Percentiles rank a stretch among this genome's conserved stretches.
phyloP scores from a whole-genome alignment of 1,140 invertebrate species.

The Copidosoma floridanum region DNA sequence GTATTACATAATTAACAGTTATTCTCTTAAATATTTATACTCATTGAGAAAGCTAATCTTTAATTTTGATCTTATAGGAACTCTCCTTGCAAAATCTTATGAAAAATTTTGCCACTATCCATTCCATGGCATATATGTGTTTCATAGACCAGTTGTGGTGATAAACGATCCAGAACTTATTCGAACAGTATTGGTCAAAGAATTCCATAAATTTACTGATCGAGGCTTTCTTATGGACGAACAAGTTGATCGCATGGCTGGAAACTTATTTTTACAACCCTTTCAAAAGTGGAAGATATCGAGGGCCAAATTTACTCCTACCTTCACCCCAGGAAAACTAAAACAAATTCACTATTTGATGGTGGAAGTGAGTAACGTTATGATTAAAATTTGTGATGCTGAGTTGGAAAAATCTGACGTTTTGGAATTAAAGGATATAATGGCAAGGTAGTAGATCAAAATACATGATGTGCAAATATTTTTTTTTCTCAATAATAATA shows the following conservation, averaged over 20 bases:
- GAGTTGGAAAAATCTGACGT: neutral
- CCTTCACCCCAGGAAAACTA: neutral
- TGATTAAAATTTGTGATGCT: neutral
- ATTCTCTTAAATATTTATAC: too few relatives aligned
- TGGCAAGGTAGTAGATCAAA: neutral
- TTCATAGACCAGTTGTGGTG: too few relatives aligned
- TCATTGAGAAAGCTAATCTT: too few relatives aligned
- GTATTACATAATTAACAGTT: too few relatives aligned
- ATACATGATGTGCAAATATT: neutral
- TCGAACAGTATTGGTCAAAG: neutral
- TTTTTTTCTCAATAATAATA: neutral
- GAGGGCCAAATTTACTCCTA: neutral
- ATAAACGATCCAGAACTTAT: neutral
- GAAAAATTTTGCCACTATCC: too few relatives aligned
- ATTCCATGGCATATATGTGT: too few relatives aligned
- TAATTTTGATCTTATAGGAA: too few relatives aligned
- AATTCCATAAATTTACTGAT: neutral
- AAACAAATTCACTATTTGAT: neutral
- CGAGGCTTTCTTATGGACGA: neutral
- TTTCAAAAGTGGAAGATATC: neutral
- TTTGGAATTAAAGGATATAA: neutral
- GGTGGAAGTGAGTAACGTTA: neutral
- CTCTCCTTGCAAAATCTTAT: too few relatives aligned
- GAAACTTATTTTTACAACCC: neutral
- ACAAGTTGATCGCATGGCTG: neutral